Evolutionary conservation across 53 echinoderm and acorn worm genomes (phyloP), one percentile per base, ranked within the genome.

Genomic region (Hippasteria phrygiana): DNA sequence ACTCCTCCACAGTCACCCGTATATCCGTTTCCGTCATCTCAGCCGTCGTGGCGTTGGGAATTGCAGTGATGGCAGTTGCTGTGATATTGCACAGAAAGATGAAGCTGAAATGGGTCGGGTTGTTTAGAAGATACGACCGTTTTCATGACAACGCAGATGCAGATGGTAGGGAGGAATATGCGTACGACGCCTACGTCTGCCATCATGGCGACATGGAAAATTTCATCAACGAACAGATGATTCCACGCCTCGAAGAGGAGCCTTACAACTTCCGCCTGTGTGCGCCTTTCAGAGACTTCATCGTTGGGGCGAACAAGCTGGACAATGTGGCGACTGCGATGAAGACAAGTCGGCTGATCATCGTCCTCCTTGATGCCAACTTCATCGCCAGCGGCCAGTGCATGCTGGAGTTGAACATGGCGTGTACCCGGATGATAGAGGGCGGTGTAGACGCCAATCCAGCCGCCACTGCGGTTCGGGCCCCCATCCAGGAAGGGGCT

Each of bases 191-290:
- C 5, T 89, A 69, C 80, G 43, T 88, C 67, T 88, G 69, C 22
- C 89, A 89, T 45, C 89, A 89, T 28, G 55, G 43, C 43, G 64
- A 75, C 42, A 66, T n/a, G 33, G 77, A 64, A 7, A 22, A 32
- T 6, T 65, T 88, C 38, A 71, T 89, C 53, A 66, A 22, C 80
- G 55, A 79, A 16, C 14, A 86, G 48, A 45, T 89, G 63, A 53
- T 79, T 4, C 78, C 78, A 40, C 89, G 79, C 27, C 50, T 89
- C 5, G 89, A 89, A 26, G 50, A 4, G 38, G 51, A 89, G 71
- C 89, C 89, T 9, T 55, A 89, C 11, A 76, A 89, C 71, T 78
- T 89, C 70, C 69, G 79, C 26, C 71, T 89, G 53, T 69, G 78
- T 22, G 5, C 79, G 41, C 29, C 78, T 4, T 78, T 89, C 22